Evolutionary conservation across 2,113 vertebrate genomes (phyloP).

Genomic region (Pundamilia nyererei): DNA sequence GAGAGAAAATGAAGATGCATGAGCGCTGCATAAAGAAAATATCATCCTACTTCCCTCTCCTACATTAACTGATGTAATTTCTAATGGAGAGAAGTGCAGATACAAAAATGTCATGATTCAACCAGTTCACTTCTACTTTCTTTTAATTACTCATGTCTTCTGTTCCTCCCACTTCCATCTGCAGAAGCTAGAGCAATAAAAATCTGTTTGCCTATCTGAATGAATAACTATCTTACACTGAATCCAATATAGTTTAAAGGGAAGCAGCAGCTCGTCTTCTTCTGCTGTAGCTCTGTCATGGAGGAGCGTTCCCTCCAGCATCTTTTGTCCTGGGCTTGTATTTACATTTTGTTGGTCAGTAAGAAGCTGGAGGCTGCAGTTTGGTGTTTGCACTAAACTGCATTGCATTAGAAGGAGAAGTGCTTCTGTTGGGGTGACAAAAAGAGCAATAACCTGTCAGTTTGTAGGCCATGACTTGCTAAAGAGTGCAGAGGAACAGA

Average conservation of each 20-base stretch:
- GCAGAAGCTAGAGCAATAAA: not conserved
- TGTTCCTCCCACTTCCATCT: slow-evolving; percentile 26
- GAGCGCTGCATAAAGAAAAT: not conserved
- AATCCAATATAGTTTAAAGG: not conserved
- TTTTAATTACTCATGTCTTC: slow-evolving; percentile 6
- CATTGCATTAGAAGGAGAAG: not conserved
- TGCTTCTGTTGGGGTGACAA: not conserved
- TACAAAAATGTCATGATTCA: not conserved
- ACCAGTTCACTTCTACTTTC: not conserved
- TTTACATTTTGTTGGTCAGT: not conserved
- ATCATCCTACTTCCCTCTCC: not conserved
- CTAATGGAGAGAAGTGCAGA: not conserved
- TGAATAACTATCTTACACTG: not conserved
- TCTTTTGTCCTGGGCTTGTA: not conserved
- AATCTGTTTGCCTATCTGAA: not conserved
- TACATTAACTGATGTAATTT: not conserved
- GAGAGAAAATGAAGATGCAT: not conserved
- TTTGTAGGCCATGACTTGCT: not conserved
- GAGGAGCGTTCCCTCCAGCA: not conserved
- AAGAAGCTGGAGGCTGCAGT: not conserved
- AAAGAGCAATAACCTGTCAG: not conserved
- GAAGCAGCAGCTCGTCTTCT: not conserved
- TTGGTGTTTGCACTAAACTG: rapidly evolving
- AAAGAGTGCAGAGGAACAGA: not conserved
- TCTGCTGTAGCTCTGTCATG: not conserved